These are phyloP conservation scores for Pseudachorutes palmiensis DNA, from an alignment of 1,140 invertebrate genomes.

Conservation along the genomic window DNA sequence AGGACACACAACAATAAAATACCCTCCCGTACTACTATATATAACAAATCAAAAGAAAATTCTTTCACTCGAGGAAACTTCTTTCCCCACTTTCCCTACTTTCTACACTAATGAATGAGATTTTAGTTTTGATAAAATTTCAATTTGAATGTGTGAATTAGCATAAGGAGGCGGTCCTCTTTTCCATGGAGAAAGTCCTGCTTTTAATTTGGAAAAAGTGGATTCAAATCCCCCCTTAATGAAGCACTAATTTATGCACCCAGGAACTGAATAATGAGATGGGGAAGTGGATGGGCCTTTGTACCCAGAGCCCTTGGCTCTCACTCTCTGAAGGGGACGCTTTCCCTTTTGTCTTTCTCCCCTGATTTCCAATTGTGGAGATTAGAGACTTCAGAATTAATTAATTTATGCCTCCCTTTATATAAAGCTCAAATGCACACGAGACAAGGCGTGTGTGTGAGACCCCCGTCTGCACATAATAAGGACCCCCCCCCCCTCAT, in stretches of 20 bases:
- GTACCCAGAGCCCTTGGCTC: too few species aligned
- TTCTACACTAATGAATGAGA: background rate
- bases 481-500: too few species aligned
- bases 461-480: too few species aligned
- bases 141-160: constrained; percentile 27
- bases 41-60: too few species aligned
- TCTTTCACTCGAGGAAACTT: too few species aligned
- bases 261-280: constrained; percentile 27
- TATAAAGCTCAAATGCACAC: background rate
- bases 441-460: background rate
- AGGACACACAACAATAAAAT: too few species aligned
- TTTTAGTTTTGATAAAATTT: constrained; percentile 24
- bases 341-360: background rate
- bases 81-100: too few species aligned
- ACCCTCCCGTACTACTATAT: too few species aligned
- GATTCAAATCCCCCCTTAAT: constrained; percentile 8
- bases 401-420: background rate
- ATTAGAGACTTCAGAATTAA: background rate
- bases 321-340: too few species aligned
- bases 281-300: constrained; percentile 12
- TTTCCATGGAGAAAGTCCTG: constrained; percentile 20
- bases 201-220: constrained; percentile 4
- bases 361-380: background rate
- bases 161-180: constrained; percentile 8
- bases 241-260: constrained; percentile 31